These are phyloP conservation scores for Tiliqua scincoides DNA, from an alignment of 2,113 vertebrate genomes.

Conservation along the genomic window DNA sequence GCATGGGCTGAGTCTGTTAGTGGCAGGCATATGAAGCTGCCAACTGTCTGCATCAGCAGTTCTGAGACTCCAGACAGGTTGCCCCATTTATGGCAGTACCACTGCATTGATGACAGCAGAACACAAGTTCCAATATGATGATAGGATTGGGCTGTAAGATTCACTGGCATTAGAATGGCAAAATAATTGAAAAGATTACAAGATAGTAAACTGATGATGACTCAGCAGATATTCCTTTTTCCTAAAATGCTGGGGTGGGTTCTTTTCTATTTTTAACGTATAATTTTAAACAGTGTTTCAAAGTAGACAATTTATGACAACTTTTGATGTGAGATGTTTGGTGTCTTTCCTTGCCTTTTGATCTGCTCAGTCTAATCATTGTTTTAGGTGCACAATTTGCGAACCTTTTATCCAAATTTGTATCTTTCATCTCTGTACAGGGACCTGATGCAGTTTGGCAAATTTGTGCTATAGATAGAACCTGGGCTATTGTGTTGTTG, in stretches of 20 bases:
- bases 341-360: rapidly evolving
- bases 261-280: neutral
- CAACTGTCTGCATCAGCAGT: no score
- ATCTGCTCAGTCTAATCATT: rapidly evolving
- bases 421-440: neutral
- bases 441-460: neutral
- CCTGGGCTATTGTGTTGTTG: neutral
- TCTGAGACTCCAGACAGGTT: no score
- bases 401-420: no score
- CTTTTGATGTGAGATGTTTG: no score
- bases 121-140: no score
- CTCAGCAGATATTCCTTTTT: neutral
- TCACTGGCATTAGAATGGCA: neutral
- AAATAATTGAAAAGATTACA: neutral
- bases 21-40: no score
- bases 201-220: neutral
- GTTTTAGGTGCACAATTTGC: rapidly evolving
- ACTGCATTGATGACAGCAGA: no score
- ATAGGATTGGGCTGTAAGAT: no score
- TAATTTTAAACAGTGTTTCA: rapidly evolving
- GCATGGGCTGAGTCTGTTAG: no score
- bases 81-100: no score
- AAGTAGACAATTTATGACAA: neutral
- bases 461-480: neutral
- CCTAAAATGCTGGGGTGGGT: neutral